phyloP scores from a whole-genome alignment of 2,113 vertebrate species.

The Ibidorhyncha struthersii region DNA sequence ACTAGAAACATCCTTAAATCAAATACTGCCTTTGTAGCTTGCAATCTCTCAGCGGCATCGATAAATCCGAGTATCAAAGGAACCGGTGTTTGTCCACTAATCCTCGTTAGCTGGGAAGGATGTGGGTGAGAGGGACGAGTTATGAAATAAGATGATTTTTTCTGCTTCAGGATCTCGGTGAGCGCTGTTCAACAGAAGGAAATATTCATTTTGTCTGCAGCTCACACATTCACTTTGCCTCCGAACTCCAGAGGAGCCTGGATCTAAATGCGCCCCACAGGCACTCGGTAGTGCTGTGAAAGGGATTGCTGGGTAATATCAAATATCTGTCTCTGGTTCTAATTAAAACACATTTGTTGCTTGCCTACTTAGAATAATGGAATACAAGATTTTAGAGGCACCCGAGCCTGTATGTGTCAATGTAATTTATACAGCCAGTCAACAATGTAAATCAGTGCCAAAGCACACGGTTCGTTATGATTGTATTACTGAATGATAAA shows the following conservation, averaged over 20 bases:
- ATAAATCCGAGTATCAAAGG: neutral
- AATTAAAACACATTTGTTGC: neutral
- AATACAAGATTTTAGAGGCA: neutral
- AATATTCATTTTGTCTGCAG: neutral
- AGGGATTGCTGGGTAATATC: neutral
- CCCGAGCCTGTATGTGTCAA: neutral
- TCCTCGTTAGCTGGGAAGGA: neutral
- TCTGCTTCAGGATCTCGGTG: neutral
- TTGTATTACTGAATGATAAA: neutral
- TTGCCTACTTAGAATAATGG: neutral
- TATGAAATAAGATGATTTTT: neutral
- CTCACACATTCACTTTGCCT: neutral
- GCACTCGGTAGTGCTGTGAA: neutral
- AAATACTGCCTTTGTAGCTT: neutral
- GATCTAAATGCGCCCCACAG: accelerated
- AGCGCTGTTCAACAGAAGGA: neutral
- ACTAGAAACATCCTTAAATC: neutral
- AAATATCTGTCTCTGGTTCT: neutral
- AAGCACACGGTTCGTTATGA: neutral
- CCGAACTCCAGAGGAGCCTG: neutral
- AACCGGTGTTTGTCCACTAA: accelerated
- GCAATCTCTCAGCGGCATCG: neutral
- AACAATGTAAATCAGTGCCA: neutral
- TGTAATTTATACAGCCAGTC: neutral
- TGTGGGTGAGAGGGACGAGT: neutral